Conservation (phyloP, 2,113 vertebrate genomes). For the Sceloporus tristichus region DNA sequence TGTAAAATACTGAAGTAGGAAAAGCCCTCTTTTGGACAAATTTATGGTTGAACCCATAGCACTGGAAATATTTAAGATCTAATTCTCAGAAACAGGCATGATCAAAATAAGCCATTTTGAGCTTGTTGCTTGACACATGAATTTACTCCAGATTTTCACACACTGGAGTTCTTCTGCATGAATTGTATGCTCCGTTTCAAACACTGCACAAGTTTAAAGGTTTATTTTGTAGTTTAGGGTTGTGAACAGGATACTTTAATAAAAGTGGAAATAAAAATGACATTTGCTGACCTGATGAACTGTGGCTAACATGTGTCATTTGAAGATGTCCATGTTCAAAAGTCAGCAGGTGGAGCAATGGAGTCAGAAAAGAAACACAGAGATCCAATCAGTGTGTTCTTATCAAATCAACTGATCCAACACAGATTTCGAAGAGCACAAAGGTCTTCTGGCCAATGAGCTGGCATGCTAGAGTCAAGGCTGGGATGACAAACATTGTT, state of each 20-base stretch:
- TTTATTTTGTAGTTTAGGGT: not conserved
- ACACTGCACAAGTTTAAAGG: not conserved
- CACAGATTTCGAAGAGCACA: no score
- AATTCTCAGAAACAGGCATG: not conserved
- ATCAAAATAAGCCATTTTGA: not conserved
- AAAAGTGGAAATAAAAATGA: not conserved
- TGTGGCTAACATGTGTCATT: not conserved
- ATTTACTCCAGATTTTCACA: not conserved
- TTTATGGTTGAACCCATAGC: fast-evolving
- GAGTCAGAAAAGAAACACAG: no score
- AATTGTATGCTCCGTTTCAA: not conserved
- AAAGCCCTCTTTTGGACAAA: not conserved
- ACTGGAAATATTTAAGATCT: not conserved
- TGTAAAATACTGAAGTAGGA: not conserved
- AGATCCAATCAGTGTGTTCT: no score
- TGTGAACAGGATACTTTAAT: not conserved
- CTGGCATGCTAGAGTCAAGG: no score
- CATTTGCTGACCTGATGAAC: not conserved
- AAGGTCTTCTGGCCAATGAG: no score
- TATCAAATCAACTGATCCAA: no score
- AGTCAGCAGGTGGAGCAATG: no score
- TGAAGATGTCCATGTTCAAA: not conserved
- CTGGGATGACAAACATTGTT: no score
- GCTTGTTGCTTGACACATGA: not conserved
- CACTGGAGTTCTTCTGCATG: not conserved